Percentiles rank a stretch among this genome's conserved stretches.
phyloP scores from a whole-genome alignment of 2,113 vertebrate genomes.

The Lophochroa leadbeateri region DNA sequence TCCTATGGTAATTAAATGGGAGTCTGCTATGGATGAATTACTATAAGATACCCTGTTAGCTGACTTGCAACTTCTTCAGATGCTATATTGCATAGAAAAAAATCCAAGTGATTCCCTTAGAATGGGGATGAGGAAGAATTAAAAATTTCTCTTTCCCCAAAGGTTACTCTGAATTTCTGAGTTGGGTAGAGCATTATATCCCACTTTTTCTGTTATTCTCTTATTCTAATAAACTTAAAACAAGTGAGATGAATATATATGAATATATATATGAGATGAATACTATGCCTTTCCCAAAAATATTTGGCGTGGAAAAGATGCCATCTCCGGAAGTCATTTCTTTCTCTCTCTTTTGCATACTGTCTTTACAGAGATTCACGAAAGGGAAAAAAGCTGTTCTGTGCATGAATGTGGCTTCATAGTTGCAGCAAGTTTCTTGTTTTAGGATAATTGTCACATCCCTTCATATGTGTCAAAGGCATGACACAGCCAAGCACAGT shows the following conservation, averaged over 20 bases:
- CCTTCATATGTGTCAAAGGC: neutral
- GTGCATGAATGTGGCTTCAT: neutral
- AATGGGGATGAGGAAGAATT: fast-evolving
- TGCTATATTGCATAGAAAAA: neutral
- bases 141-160: neutral
- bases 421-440: neutral
- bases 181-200: neutral
- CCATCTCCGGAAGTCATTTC: neutral
- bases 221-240: neutral
- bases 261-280: neutral
- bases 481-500: neutral
- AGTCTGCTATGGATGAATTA: neutral
- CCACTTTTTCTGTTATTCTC: neutral
- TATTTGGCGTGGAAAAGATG: neutral
- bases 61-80: neutral
- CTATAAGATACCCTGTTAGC: neutral
- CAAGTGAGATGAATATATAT: neutral
- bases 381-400: neutral
- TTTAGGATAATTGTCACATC: neutral
- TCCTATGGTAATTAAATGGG: neutral
- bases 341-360: neutral
- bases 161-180: neutral
- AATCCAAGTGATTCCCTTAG: neutral
- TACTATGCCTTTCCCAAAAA: neutral
- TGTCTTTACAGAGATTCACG: neutral